Evolutionary conservation across 2,797 vertebrate genomes (phyloP), one percentile per base, ranked within the genome.

Genomic region (Galago senegalensis): DNA sequence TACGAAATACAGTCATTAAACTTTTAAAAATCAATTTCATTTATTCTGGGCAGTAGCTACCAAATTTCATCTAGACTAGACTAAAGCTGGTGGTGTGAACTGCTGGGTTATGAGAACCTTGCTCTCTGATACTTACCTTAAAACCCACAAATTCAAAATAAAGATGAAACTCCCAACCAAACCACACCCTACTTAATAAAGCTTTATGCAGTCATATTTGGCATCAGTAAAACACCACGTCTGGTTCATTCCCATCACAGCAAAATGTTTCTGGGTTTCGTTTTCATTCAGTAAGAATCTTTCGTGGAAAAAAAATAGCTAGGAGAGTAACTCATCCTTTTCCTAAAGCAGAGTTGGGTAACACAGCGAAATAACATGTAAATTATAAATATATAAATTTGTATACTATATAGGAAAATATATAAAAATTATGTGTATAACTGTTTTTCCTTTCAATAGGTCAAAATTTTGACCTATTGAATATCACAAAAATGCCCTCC

Each of bases 141-240:
- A 96, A 97, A 93, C 25, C 43, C 67, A 87, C 49, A 75, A 63
- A 53, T 29, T 85, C 87, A 92, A 95, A 96, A 88, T 60, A 81
- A 95, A 94, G 87, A 91, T 29, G 77, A 91, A 87, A 97, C 31
- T 86, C 70, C 73, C 75, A 93, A 87, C 43, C 72, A 93, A 89
- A 86, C 81, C 97, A 89, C 92, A 17, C 93, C 97, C 96, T 94
- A 31, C 70, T 91, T 95, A 92, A 96, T 93, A 96, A 97, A 93
- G 79, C 75, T 95, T 61, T 82, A 94, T 96, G 93, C 63, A 63
- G 90, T 97, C 94, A 97, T 92, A 80, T 49, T 94, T 97, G 97
- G 96, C 89, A 92, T 53, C 81, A 87, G 61, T 46, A 89, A 83
- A 81, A 69, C 67, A 93, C 60, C 76, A 93, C 25, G 14, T 40